Base-by-base conservation (phyloP, 2,797 vertebrate genomes). In the Eulemur coronatus region DNA sequence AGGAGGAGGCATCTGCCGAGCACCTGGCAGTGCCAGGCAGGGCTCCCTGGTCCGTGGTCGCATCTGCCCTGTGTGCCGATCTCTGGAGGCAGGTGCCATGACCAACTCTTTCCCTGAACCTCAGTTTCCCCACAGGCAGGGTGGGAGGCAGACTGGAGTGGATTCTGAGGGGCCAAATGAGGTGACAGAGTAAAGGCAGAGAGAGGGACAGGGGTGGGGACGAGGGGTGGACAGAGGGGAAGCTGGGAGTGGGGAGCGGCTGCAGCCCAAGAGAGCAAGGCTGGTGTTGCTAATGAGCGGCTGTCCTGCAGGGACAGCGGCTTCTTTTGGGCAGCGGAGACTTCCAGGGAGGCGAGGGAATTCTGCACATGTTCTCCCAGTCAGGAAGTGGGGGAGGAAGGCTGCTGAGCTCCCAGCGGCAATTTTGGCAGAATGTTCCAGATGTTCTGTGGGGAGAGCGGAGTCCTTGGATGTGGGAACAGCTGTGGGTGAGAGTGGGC, bases 71-170 rank as follows among this genome's bases (percentile, higher is more conserved):
- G 1, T 2, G 0, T 2, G 2, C 14, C 24, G 1, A 2, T 26
- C 61, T 84, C 35, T 65, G 72, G 55, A 67, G 76, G 55, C 73
- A 28, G 20, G 78, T 84, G 86, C 72, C 33, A 61, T 80, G 3
- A 4, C 17, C 67, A 48, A 67, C 84, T 46, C 0, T 0, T 20
- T 46, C 61, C 26, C 6, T 0, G 2, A 12, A n/a, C n/a, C 89
- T 86, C 67, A 43, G 55, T 78, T 65, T 90, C 48, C 48, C 61
- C 35, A 50, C 2, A 5, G 8, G 26, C 22, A 35, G 89, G 28
- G 67, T 26, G 72, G 38, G 46, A 52, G 46, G 59, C 9, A 15
- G 9, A 33, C 12, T 46, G 59, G 10, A 18, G 30, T 52, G 52
- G 89, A 43, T 57, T 48, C 70, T 22, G 59, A 8, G 14, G 65